Evolutionary conservation across 2,888 invertebrate genomes (phyloP).

Genomic region (Lithophane leautieri): DNA sequence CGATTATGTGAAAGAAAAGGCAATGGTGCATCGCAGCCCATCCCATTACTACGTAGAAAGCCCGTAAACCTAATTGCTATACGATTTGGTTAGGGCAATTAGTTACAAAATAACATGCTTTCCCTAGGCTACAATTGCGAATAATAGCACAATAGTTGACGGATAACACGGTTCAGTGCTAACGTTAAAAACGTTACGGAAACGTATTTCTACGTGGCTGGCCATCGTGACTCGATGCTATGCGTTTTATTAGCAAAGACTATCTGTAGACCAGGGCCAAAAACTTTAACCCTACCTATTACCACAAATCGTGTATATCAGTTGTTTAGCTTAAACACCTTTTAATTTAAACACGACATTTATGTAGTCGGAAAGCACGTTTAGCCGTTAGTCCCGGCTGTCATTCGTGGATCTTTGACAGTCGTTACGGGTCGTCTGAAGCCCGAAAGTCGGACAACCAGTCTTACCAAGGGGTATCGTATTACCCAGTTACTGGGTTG

Average conservation of each 20-base stretch:
- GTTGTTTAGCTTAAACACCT: too few species aligned
- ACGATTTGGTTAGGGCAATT: slow-evolving; percentile 68
- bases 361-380: too few species aligned
- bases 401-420: too few species aligned
- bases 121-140: slow-evolving; percentile 55
- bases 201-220: not conserved
- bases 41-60: slow-evolving; percentile 66
- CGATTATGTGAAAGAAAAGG: slow-evolving; percentile 18
- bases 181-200: slow-evolving; percentile 3
- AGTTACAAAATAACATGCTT: slow-evolving; percentile 65
- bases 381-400: too few species aligned
- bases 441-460: too few species aligned
- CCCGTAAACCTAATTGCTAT: slow-evolving; percentile 59
- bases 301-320: too few species aligned
- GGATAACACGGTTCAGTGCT: slow-evolving; percentile 10
- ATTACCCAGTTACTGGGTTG: too few species aligned
- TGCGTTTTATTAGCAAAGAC: not conserved
- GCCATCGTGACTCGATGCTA: not conserved
- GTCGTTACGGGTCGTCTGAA: too few species aligned
- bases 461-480: too few species aligned
- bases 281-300: too few species aligned
- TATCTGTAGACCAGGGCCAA: not conserved
- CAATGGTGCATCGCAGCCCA: slow-evolving; percentile 26
- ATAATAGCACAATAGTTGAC: slow-evolving; percentile 38
- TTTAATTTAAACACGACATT: too few species aligned